phyloP scores from a whole-genome alignment of 2,113 vertebrate species.

The Marmota flaviventris region DNA sequence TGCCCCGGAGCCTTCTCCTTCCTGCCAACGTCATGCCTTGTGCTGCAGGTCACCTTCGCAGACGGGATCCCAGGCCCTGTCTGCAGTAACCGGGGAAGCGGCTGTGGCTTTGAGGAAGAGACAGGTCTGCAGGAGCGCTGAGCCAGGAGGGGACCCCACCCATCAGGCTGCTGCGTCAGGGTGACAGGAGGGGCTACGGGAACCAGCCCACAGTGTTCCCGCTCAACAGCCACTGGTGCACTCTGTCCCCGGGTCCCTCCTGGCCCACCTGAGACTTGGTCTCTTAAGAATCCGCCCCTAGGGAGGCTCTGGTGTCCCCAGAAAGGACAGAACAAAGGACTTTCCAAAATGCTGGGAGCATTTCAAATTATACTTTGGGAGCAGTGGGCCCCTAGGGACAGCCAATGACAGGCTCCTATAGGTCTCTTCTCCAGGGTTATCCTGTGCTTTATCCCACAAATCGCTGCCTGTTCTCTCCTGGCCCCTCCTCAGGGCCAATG shows the following conservation, averaged over 20 bases:
- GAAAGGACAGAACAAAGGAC: background rate
- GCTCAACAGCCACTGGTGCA: background rate
- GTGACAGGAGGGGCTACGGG: background rate
- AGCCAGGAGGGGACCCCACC: background rate
- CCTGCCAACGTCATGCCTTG: background rate
- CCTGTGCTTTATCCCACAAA: background rate
- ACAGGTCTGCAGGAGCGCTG: fast-evolving
- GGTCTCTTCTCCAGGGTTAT: background rate
- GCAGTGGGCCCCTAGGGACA: background rate
- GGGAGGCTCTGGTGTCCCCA: background rate
- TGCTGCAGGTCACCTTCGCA: constrained; percentile 27
- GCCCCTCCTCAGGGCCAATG: constrained; percentile 23
- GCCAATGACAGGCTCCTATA: background rate
- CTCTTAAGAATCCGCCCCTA: background rate
- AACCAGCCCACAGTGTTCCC: background rate
- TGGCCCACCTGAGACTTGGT: background rate
- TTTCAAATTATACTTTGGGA: background rate
- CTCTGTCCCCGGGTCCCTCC: background rate
- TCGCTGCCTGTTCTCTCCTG: background rate
- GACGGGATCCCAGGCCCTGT: background rate
- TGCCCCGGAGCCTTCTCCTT: background rate
- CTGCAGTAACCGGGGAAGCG: constrained; percentile 16
- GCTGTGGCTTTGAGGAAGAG: background rate
- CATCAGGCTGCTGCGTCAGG: background rate
- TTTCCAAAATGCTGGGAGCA: background rate